phyloP scores from a whole-genome alignment of 2,113 vertebrate genomes.

The Ondatra zibethicus region DNA sequence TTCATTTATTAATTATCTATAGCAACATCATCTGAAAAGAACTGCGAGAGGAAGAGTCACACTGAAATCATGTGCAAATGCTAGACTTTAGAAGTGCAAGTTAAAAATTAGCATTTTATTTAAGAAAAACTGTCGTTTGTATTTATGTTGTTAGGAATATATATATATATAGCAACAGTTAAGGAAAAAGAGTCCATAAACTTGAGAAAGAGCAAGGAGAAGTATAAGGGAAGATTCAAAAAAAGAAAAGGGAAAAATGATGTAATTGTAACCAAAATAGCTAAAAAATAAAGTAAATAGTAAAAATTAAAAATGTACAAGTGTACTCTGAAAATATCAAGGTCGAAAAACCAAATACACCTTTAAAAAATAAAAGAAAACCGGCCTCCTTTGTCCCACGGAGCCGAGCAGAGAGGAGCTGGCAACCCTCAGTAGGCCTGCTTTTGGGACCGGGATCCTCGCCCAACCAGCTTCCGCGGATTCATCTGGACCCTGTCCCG shows the following conservation, averaged over 20 bases:
- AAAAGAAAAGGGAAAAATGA: not conserved
- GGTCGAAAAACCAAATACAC: not conserved
- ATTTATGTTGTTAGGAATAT: not conserved
- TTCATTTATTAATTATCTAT: slow-evolving; percentile 58
- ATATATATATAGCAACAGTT: not conserved
- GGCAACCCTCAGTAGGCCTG: no score
- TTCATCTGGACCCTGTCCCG: no score
- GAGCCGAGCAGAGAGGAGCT: no score
- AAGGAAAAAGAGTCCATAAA: not conserved
- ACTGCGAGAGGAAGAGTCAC: slow-evolving; percentile 21
- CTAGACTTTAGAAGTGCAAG: not conserved
- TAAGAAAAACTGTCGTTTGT: not conserved
- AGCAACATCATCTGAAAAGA: slow-evolving; percentile 54
- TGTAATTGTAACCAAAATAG: not conserved
- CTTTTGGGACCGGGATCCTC: no score
- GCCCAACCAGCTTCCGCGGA: no score
- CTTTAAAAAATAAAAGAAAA: not conserved
- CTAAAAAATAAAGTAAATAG: not conserved
- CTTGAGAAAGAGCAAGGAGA: not conserved
- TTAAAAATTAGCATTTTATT: not conserved
- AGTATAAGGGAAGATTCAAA: not conserved
- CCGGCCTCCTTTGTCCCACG: no score
- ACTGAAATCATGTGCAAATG: not conserved
- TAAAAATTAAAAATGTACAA: not conserved
- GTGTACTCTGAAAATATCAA: not conserved